These are phyloP conservation scores for Bradysia coprophila DNA, from an alignment of 1,140 invertebrate species.

Conservation along the genomic window DNA sequence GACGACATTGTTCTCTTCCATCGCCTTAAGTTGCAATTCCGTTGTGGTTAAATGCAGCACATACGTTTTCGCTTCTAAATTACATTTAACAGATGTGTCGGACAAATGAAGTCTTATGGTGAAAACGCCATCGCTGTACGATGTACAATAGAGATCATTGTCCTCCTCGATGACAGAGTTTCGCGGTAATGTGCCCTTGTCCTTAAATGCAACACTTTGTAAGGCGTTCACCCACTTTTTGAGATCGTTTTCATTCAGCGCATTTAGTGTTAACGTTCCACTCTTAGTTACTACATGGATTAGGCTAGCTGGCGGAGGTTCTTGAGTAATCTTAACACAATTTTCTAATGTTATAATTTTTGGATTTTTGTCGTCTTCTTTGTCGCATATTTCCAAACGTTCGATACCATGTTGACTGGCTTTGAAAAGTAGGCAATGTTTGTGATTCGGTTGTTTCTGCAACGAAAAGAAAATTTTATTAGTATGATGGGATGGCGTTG, in stretches of 20 bases:
- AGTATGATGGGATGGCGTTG: neutral
- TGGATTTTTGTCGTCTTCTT: conserved; percentile 44
- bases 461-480: neutral
- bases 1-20: conserved; percentile 34
- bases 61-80: conserved; percentile 48
- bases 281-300: conserved; percentile 54
- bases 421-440: conserved; percentile 42
- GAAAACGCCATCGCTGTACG: conserved; percentile 54
- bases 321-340: conserved; percentile 64
- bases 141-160: conserved; percentile 69
- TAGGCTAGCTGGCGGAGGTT: conserved; percentile 33
- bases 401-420: conserved; percentile 67
- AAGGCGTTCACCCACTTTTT: conserved; percentile 56
- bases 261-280: conserved; percentile 45
- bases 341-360: conserved; percentile 68
- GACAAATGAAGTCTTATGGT: conserved; percentile 57
- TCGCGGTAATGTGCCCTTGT: conserved; percentile 21
- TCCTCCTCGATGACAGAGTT: conserved; percentile 52
- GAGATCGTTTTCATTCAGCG: conserved; percentile 48
- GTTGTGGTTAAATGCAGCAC: conserved; percentile 49
- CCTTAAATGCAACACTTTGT: conserved; percentile 66
- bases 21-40: conserved; percentile 49
- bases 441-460: conserved; percentile 17
- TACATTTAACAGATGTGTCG: conserved; percentile 55
- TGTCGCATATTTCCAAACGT: conserved; percentile 65